Evolutionary conservation across 2,797 vertebrate genomes (phyloP).

Genomic region (Cottoperca gobio): DNA sequence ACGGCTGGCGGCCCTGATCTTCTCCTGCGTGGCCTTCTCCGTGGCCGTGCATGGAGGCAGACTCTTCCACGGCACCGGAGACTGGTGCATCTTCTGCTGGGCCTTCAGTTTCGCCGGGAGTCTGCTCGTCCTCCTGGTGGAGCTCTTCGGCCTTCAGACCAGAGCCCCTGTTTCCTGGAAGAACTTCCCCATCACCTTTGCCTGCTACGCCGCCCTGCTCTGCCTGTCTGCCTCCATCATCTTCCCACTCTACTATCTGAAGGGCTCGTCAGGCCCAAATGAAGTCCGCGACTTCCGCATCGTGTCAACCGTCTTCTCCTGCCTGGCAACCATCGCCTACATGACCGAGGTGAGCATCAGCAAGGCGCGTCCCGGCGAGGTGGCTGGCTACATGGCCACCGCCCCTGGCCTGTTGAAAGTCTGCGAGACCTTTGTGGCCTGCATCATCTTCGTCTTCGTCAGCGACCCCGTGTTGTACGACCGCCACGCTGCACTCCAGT

Average conservation of each 20-base stretch:
- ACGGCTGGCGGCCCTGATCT: conserved; percentile 86
- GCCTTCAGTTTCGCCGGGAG: conserved; percentile 90
- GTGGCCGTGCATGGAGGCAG: conserved; percentile 82
- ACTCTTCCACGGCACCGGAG: conserved; percentile 68
- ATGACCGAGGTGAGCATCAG: conserved; percentile 90
- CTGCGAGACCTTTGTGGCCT: conserved; percentile 92
- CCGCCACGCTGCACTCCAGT: conserved; percentile 76
- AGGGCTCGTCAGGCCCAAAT: conserved; percentile 30
- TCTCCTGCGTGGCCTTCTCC: conserved; percentile 90
- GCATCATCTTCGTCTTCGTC: conserved; percentile 92
- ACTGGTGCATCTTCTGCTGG: conserved; percentile 95
- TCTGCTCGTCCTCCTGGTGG: conserved; percentile 88
- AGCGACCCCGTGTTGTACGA: conserved; percentile 80
- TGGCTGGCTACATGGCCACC: conserved; percentile 93
- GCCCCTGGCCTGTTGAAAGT: conserved; percentile 92
- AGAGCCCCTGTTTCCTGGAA: conserved; percentile 91
- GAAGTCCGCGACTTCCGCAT: conserved; percentile 79
- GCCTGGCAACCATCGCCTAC: conserved; percentile 89
- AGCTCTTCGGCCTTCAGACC: conserved; percentile 86
- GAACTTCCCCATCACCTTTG: conserved; percentile 94
- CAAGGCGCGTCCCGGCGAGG: conserved; percentile 89
- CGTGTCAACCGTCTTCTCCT: conserved; percentile 87
- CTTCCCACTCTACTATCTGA: conserved; percentile 89
- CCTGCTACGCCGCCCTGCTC: conserved; percentile 90
- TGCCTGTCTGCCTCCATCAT: conserved; percentile 91